phyloP scores from a whole-genome alignment of 92 coral and sea anemone species.

The Paramuricea clavata region DNA sequence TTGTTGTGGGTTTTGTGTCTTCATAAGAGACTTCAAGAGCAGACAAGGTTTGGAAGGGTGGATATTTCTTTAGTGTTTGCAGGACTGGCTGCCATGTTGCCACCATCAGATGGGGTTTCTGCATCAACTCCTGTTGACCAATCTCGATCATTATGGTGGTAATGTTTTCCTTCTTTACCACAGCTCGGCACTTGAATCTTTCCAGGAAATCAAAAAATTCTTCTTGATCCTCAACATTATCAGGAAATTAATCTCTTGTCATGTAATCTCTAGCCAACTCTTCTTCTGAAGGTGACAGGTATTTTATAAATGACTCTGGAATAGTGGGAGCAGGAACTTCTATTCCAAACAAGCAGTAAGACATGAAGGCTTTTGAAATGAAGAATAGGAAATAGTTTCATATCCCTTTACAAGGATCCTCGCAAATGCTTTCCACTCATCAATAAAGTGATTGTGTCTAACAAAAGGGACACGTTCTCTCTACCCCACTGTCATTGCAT shows the following conservation, averaged over 20 bases:
- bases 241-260: conserved; percentile 47
- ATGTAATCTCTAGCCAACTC: not conserved
- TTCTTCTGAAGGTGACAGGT: conserved; percentile 68
- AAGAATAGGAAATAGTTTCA: conserved; percentile 58
- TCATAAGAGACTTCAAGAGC: conserved; percentile 21
- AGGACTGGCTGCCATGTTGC: conserved; percentile 51
- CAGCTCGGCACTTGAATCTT: conserved; percentile 72
- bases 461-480: no score
- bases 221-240: conserved; percentile 62
- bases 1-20: conserved; percentile 23
- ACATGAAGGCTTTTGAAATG: conserved; percentile 72
- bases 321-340: conserved; percentile 46
- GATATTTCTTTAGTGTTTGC: conserved; percentile 8
- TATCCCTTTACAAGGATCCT: conserved; percentile 72
- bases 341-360: conserved; percentile 59
- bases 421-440: conserved; percentile 75
- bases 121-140: conserved; percentile 43
- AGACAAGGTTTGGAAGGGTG: conserved; percentile 28
- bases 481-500: no score
- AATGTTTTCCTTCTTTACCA: conserved; percentile 64
- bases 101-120: conserved; percentile 59
- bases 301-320: conserved; percentile 61
- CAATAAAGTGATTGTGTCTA: no score
- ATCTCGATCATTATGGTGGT: conserved; percentile 27
- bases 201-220: conserved; percentile 67